Evolutionary conservation across 2,888 invertebrate genomes (phyloP), one percentile per base, ranked within the genome.

Genomic region (Limenitis camilla): DNA sequence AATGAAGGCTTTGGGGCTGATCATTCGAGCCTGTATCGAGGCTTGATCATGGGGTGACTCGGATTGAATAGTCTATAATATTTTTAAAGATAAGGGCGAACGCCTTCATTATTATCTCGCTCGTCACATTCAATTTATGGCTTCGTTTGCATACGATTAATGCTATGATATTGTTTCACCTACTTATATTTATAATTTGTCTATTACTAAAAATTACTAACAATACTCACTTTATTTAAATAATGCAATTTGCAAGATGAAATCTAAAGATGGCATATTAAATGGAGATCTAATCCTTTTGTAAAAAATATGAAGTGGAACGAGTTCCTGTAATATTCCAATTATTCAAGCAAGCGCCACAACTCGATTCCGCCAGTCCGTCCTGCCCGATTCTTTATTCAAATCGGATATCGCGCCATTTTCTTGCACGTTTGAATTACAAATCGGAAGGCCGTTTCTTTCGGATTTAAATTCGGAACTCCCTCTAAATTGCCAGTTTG

Each of bases 401-500:
- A 81, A 81, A 81, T 79, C 78, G 72, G 72, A 76, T 74, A 78
- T 72, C 68, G 71, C 68, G 72, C 74, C 78, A 71, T 76, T 78
- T 74, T 77, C 78, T 79, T 74, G 72, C 74, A 81, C 76, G 81
- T 84, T 84, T 82, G 85, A 79, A 85, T 82, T 81, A 78, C 85
- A 82, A 83, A 85, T 84, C 82, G 81, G 78, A 77, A 74, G 71
- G 69, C 72, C 68, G 78, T 78, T 77, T 79, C 80, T 82, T 82
- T 79, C 68, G 66, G 72, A 75, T 78, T 81, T 78, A 76, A 76
- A 79, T 79, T 78, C 76, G 71, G 66, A 68, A 72, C 72, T 73
- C 72, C 74, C 78, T 62, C 69, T 68, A 71, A 78, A 83, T 84
- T 84, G 79, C 76, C 81, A 71, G 81, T 83, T 82, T 81, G 79